A percentile compares a stretch with the other conserved stretches of the same genome.
phyloP scores from a whole-genome alignment of 2,797 vertebrate genomes.

The Dryobates pubescens region DNA sequence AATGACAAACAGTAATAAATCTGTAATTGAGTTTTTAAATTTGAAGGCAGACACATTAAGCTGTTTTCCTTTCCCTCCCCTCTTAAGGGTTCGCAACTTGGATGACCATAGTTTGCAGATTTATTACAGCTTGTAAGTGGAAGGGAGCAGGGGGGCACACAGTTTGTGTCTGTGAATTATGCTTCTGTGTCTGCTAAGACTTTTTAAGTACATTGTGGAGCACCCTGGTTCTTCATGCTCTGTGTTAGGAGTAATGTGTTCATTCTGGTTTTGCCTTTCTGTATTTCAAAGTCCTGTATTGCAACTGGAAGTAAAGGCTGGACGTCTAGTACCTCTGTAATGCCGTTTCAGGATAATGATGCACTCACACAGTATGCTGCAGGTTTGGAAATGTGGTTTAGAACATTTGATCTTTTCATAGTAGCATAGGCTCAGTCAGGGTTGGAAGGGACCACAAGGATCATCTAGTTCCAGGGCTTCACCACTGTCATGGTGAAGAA shows the following conservation, averaged over 20 bases:
- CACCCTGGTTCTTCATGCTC: background rate
- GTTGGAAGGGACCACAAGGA: too few species aligned
- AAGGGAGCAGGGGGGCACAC: background rate
- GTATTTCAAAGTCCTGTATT: background rate
- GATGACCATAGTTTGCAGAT: background rate
- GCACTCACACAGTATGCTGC: background rate
- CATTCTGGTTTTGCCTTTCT: background rate
- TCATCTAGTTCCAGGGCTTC: too few species aligned
- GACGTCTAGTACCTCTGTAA: background rate
- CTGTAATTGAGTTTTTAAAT: background rate
- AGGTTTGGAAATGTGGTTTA: background rate
- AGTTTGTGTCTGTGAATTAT: background rate
- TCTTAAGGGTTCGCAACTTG: background rate
- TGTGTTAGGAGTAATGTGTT: background rate
- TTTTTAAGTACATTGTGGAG: background rate
- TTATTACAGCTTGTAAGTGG: background rate
- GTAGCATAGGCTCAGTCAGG: too few species aligned
- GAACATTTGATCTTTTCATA: background rate
- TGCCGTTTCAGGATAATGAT: background rate
- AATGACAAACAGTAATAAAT: background rate
- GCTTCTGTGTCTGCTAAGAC: background rate
- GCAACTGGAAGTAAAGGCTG: background rate
- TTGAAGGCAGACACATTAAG: background rate
- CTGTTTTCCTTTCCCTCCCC: background rate
- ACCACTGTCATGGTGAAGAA: too few species aligned